Percentiles rank a stretch among this genome's conserved stretches.
These are phyloP conservation scores for Notothenia coriiceps DNA, from an alignment of 2,113 vertebrate genomes.

Conservation along the genomic window DNA sequence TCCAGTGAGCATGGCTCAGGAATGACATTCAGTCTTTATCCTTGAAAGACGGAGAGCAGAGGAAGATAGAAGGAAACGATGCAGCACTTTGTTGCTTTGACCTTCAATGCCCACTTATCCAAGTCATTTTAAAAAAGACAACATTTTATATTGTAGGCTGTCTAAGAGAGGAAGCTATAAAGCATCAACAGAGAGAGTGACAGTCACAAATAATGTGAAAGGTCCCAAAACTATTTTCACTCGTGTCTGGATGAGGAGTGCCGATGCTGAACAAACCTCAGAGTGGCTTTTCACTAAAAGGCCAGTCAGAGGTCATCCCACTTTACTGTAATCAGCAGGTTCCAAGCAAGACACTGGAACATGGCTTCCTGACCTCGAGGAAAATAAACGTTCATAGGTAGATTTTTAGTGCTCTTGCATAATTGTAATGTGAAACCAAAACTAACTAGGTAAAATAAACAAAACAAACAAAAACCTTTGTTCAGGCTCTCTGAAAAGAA, in stretches of 20 bases:
- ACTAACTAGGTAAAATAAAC: too few relatives aligned
- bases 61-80: slow-evolving; percentile 12
- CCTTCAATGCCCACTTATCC: slow-evolving; percentile 23
- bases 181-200: slow-evolving; percentile 2
- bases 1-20: slow-evolving; percentile 38
- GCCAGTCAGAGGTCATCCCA: too few relatives aligned
- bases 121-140: background rate
- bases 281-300: too few relatives aligned
- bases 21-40: slow-evolving; percentile 18
- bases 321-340: too few relatives aligned
- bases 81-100: slow-evolving; percentile 25
- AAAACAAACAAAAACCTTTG: too few relatives aligned
- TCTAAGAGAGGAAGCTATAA: background rate
- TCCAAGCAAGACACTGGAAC: too few relatives aligned
- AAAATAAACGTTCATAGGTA: too few relatives aligned
- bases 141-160: background rate
- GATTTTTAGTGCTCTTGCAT: too few relatives aligned
- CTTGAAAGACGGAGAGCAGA: background rate
- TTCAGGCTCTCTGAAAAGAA: too few relatives aligned
- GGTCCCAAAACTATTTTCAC: background rate
- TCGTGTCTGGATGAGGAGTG: background rate
- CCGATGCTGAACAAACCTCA: too few relatives aligned
- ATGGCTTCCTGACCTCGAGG: too few relatives aligned
- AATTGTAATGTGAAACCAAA: too few relatives aligned
- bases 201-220: slow-evolving; percentile 14